Percentiles rank a stretch among this genome's conserved stretches.
phyloP scores from a whole-genome alignment of 2,797 vertebrate genomes.

The Myiotriccus ornatus region DNA sequence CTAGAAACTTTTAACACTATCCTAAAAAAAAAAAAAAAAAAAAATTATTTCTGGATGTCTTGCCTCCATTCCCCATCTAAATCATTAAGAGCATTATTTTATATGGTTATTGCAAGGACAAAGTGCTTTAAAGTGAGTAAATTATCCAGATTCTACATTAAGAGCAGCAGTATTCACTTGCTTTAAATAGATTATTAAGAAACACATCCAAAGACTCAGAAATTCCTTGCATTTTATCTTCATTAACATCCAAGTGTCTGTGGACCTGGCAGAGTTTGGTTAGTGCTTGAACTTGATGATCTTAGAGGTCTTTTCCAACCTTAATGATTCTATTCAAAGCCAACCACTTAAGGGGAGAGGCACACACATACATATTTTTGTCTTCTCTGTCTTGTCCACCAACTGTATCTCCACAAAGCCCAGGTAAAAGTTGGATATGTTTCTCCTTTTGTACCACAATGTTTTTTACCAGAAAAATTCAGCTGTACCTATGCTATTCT shows the following conservation, averaged over 20 bases:
- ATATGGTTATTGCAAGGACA: not conserved
- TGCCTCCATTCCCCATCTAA: not conserved
- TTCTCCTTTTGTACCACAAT: not conserved
- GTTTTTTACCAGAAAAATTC: not conserved
- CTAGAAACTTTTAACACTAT: not conserved
- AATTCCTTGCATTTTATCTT: not conserved
- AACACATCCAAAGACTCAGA: not conserved
- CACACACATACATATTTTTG: not conserved
- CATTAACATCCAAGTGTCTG: not conserved
- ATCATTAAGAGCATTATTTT: not conserved
- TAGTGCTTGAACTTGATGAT: not conserved
- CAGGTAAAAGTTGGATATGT: not conserved
- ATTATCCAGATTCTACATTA: not conserved
- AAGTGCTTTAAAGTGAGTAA: not conserved
- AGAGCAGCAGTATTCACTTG: not conserved
- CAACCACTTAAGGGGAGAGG: not conserved
- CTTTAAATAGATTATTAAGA: not conserved
- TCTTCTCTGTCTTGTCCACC: not conserved
- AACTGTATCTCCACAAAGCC: rapidly evolving
- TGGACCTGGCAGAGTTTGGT: not conserved
- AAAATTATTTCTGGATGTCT: not conserved
- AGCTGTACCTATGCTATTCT: not conserved
- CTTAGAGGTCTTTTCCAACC: not conserved
- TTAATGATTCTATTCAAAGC: not conserved
- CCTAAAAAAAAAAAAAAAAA: not conserved